Base-by-base conservation (phyloP, 1,140 invertebrate genomes). In the Anastrepha obliqua region DNA sequence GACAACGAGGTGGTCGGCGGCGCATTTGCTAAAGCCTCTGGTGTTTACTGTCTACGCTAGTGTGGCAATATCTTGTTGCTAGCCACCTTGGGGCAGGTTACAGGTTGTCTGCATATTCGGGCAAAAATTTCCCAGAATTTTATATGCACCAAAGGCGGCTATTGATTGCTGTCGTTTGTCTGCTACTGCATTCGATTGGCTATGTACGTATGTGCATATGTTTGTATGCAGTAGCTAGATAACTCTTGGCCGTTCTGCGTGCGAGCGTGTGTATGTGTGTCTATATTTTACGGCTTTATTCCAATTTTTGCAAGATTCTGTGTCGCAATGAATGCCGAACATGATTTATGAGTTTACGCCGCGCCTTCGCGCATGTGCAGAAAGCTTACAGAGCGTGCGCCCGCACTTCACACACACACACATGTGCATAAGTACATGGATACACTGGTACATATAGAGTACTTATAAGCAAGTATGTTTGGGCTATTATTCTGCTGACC, bases 311-410 rank as follows among this genome's bases (percentile, higher is more conserved):
- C 20, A 8, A 58, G 74, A 81, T 81, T 81, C 47, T 81, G 74
- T 81, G 74, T 81, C 47, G 74, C 74, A 81, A 81, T 81, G 47
- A 81, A 81, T 81, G 44, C 74, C 47, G 44, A 55, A 81, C 74
- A 81, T 81, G 74, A 81, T 81, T 51, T 81, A 81, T 51, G 47
- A 81, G 74, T 20, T 81, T 81, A 3, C 20, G 74, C 17, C 44
- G 17, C 74, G 47, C 74, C 74, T 81, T 81, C 47, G 74, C 47
- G 8, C 74, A 20, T 47, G 39, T 20, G 3, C 0, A 0, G 6
- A 0, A 3, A 42, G 15, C 42, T 15, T 29, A 29, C 29, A 29
- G 64, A 39, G 11, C 6, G 1, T 74, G 74, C 47, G 74, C 74
- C 42, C n/a, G 47, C 47, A 42, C 67, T 74, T 13, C 39, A 13